Percentiles rank a stretch among this genome's conserved stretches.
These are phyloP conservation scores for Porites australiensis DNA, from an alignment of 64 coral and sea anemone species.

Conservation along the genomic window DNA sequence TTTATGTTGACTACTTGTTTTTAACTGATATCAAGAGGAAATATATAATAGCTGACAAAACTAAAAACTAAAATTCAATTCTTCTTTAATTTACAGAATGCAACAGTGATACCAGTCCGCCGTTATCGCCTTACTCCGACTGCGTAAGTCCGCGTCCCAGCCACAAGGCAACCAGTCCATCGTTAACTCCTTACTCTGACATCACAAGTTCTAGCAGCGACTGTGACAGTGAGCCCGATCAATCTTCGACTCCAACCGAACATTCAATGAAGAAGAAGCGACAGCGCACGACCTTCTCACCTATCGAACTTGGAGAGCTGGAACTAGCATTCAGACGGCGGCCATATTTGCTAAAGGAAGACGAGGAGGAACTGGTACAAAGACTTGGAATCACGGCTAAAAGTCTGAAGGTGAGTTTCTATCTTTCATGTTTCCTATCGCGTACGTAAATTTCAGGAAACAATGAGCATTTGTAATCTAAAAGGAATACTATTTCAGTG, in stretches of 20 bases:
- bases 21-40: no score
- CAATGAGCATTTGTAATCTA: no score
- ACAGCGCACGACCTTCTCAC: conserved; percentile 12
- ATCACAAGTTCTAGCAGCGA: not conserved
- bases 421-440: no score
- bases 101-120: not conserved
- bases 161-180: not conserved
- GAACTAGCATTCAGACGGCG: not conserved
- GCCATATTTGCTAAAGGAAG: not conserved
- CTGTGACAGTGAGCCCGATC: conserved; percentile 4
- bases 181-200: not conserved
- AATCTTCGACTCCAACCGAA: not conserved
- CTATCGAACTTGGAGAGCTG: not conserved
- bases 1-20: no score
- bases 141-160: not conserved
- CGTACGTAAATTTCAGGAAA: no score
- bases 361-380: no score
- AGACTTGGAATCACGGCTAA: no score
- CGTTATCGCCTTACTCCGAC: not conserved
- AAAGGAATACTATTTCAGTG: no score
- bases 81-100: not conserved
- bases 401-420: no score
- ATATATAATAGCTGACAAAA: not conserved
- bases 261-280: not conserved
- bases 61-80: not conserved